Evolutionary conservation across 2,113 vertebrate genomes (phyloP), one percentile per base, ranked within the genome.

Genomic region (Syngnathoides biaculeatus): DNA sequence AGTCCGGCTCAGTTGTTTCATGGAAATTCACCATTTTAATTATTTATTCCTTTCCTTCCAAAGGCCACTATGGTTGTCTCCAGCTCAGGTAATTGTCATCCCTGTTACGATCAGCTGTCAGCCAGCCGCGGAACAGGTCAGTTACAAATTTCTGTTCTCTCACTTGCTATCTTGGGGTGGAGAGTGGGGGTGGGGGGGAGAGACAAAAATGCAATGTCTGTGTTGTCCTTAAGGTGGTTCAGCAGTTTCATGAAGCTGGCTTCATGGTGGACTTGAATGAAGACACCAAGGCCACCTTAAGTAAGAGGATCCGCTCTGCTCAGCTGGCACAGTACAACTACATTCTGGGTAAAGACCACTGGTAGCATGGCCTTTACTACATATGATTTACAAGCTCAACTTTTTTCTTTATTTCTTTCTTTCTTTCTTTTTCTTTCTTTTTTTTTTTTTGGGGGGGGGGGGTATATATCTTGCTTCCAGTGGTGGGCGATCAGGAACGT

Each of bases 11-110:
- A 35, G 1, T 7, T 55, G 48, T 30, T 17, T 2, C 63, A 0
- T 26, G 11, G 17, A 4, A 30, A 56, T 17, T 30, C 26, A 57
- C 2, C 26, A 30, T 57, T n/a, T n/a, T n/a, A n/a, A n/a, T n/a
- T n/a, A n/a, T n/a, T 17, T 48, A 5, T n/a, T 38, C 9, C 47
- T 15, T 0, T 3, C 40, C 14, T 71, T 14, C 39, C 26, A 45
- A 26, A 96, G 95, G 95, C 95, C 95, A 0, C 79, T 98, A 63
- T 98, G 95, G 95, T 80, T 98, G 60, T 98, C 95, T 11, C 95
- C 95, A 0, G 88, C 86, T 40, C 95, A 98, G 83, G 83, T 94
- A 22, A 90, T 93, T 78, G 93, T 98, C 27, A 86, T 98, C 72
- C 94, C 95, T 17, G 85, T 95, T 60, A 92, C 90, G 59, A 78